Percentiles rank a stretch among this genome's conserved stretches.
Evolutionary conservation across 2,888 invertebrate species (phyloP).

Genomic region (Kuschelorhynchus macadamiae): DNA sequence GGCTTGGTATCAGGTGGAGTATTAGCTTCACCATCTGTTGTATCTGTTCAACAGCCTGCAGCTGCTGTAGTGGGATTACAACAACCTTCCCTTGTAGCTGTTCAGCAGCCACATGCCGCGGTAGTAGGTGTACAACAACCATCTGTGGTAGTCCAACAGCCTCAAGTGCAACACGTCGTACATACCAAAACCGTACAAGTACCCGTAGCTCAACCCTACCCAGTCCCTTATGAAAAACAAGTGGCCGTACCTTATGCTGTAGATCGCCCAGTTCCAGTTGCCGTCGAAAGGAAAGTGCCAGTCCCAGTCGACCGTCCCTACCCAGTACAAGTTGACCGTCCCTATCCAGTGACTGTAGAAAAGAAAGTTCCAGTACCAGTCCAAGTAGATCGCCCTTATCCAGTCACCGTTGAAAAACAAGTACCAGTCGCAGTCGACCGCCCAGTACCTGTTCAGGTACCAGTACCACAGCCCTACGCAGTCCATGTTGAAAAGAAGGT

Average conservation of each 20-base stretch:
- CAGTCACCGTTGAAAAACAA: slow-evolving; percentile 70
- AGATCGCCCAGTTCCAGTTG: slow-evolving; percentile 32
- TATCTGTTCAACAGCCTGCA: slow-evolving; percentile 2
- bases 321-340: slow-evolving; percentile 38
- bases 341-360: slow-evolving; percentile 33
- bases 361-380: slow-evolving; percentile 33
- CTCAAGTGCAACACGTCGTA: slow-evolving; percentile 28
- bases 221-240: slow-evolving; percentile 31
- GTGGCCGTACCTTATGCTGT: slow-evolving; percentile 38
- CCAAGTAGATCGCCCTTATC: slow-evolving; percentile 57
- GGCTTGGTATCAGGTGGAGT: too few relatives aligned
- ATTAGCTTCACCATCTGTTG: slow-evolving; percentile 8
- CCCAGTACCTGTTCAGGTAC: slow-evolving; percentile 65
- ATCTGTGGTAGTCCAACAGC: slow-evolving; percentile 19
- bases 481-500: slow-evolving; percentile 71
- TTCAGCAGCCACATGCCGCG: slow-evolving; percentile 6
- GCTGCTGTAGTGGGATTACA: slow-evolving; percentile 12
- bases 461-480: slow-evolving; percentile 67
- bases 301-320: slow-evolving; percentile 35
- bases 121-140: slow-evolving; percentile 25
- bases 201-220: slow-evolving; percentile 38
- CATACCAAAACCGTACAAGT: slow-evolving; percentile 42
- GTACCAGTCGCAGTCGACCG: slow-evolving; percentile 72
- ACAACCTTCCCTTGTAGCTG: slow-evolving; percentile 10
- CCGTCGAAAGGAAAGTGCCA: slow-evolving; percentile 38